A percentile compares a stretch with the other conserved stretches of the same genome.
phyloP scores from a whole-genome alignment of 2,888 invertebrate species.

The Acronicta leporina region DNA sequence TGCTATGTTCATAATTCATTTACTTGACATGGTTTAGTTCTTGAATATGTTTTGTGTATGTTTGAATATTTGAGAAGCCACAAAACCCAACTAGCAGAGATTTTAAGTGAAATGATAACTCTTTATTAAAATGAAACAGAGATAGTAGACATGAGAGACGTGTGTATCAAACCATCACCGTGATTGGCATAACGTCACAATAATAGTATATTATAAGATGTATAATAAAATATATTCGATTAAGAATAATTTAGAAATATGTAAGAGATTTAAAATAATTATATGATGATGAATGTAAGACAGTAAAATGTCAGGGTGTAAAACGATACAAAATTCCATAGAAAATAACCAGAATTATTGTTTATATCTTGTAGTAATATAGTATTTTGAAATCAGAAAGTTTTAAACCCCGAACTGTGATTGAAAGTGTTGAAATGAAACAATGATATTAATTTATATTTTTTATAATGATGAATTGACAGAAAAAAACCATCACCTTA shows the following conservation, averaged over 20 bases:
- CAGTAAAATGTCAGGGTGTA: constrained; percentile 37
- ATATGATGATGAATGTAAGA: constrained; percentile 42
- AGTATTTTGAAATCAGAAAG: not conserved
- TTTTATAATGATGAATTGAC: constrained; percentile 44
- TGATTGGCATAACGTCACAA: constrained; percentile 72
- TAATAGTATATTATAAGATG: constrained; percentile 47
- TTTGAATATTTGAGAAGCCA: constrained; percentile 6
- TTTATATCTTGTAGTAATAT: no score
- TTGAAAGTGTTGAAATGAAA: constrained; percentile 39
- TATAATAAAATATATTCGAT: constrained; percentile 40
- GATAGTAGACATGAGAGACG: constrained; percentile 66
- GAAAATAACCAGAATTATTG: not conserved
- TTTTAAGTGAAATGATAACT: constrained; percentile 42
- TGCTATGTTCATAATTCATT: not conserved
- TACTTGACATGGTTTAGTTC: not conserved
- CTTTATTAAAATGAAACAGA: constrained; percentile 57
- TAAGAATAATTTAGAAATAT: constrained; percentile 39
- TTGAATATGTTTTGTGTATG: constrained; percentile 2
- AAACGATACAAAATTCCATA: constrained; percentile 32
- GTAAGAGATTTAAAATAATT: constrained; percentile 33
- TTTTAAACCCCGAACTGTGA: constrained; percentile 47
- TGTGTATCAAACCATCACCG: constrained; percentile 88
- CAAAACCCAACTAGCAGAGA: constrained; percentile 46
- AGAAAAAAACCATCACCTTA: constrained; percentile 75
- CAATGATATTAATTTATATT: constrained; percentile 38